Conservation (phyloP, 1,140 invertebrate genomes). For the Heliothis virescens region DNA sequence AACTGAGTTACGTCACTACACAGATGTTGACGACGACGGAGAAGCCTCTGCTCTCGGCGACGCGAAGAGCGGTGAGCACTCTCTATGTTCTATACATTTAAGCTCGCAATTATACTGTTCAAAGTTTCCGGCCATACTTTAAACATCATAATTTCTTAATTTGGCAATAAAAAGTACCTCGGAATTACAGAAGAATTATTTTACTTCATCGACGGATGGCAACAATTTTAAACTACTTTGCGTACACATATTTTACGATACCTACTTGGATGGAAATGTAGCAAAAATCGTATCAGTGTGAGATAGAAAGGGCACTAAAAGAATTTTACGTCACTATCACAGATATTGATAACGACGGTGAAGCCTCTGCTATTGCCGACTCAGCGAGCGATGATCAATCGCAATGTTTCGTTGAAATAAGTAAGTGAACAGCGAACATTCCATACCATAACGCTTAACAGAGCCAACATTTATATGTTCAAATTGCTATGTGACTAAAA, state of each 20-base stretch:
- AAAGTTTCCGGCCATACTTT: not conserved
- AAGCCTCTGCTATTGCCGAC: not conserved
- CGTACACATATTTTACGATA: too few relatives aligned
- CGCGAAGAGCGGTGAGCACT: not conserved
- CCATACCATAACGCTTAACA: too few relatives aligned
- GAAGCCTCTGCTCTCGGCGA: not conserved
- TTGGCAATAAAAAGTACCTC: too few relatives aligned
- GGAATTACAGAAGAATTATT: too few relatives aligned
- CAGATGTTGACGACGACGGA: conserved; percentile 18
- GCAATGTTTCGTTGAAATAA: not conserved
- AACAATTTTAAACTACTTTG: too few relatives aligned
- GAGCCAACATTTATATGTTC: too few relatives aligned
- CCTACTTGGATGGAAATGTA: too few relatives aligned
- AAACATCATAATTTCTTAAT: too few relatives aligned
- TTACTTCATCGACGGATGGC: too few relatives aligned
- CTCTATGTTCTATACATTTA: not conserved
- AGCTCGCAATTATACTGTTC: not conserved
- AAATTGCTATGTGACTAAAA: too few relatives aligned
- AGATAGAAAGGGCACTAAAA: not conserved
- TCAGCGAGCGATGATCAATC: not conserved
- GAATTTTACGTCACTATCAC: not conserved
- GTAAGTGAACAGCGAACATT: not conserved
- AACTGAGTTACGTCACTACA: not conserved
- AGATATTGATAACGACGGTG: not conserved
- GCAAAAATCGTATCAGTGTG: not conserved